Base-by-base conservation (phyloP, 2,113 vertebrate species). In the Panthera leo region DNA sequence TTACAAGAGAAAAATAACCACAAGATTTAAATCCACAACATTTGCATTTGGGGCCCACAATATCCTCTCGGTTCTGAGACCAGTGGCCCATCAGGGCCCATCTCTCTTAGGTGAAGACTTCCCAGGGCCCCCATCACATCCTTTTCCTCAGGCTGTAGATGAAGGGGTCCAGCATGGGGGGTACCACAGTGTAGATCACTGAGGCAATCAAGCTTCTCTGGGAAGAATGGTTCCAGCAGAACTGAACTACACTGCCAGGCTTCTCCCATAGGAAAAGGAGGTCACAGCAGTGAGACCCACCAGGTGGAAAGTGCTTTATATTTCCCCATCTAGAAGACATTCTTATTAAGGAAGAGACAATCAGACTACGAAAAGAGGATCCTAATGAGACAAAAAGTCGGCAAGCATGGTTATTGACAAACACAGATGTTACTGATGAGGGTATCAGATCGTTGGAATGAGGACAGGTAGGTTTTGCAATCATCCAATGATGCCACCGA, bases 181-280 rank as follows among this genome's bases (percentile, higher is more conserved):
- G 48, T 27, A 48, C 42, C 42, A 31, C 42, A 78, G 42, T 31
- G 7, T 8, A 18, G 27, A 48, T 10, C 75, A 48, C 15, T 31
- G 42, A 78, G 27, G 27, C 45, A 31, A 48, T 31, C 42, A 5
- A 78, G 42, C 42, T 76, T 45, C 75, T 48, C 14, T 3, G 13
- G 73, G 27, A 29, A 45, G 73, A 76, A 76, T 45, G 71, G 42
- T 45, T 45, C 73, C 42, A 39, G 36, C 9, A 76, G 25, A 76
- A 76, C 11, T 18, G 75, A 78, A 29, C 15, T 78, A 9, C 14
- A 48, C 27, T 48, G 75, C 96, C 55, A 95, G 14, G 1, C 25
- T 31, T 70, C 78, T 85, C 48, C 76, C 96, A 79, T 53, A 97
- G n/a, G 18, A 85, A 70, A 95, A 61, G 53, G 71, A 85, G 7